Base-by-base conservation (phyloP, 2,888 invertebrate species). In the Chorisops tibialis region DNA sequence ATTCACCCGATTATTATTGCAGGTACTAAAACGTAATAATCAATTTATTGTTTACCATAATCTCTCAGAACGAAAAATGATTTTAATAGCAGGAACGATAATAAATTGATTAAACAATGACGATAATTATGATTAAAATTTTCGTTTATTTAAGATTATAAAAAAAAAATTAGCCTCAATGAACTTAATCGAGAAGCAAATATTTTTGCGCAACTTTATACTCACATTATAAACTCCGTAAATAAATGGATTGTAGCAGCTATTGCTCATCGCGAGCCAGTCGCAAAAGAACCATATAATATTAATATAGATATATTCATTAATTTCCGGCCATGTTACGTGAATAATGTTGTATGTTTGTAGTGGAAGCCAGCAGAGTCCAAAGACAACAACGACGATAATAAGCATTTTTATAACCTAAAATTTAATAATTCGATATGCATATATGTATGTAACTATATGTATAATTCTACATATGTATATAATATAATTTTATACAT, bases 351-450 rank as follows among this genome's bases (percentile, higher is more conserved):
- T 85, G 72, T 89, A 89, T 62, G 84, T 83, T 72, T 89, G 89
- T 35, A 91, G 79, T 0, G 93, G 93, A 37, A 92, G 80, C 92
- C 92, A 93, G 74, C 91, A 93, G 1, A 91, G 73, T 0, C 89
- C 90, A 72, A 91, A 92, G 9, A 92, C 81, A 5, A 87, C 83
- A 21, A 93, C 92, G 18, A 92, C 91, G 60, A 90, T 84, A 48
- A 91, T 89, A 74, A 92, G 80, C 92, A 93, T 93, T 82, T 93
- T 92, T 72, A 92, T 89, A 67, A 92, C 91, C 92, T 93, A 63
- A 11, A 21, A 22, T 14, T 3, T 41, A 2, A 50, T 24, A 50
- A 22, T 50, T 11, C 14, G 24, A 50, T 30, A 7, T 22, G 41
- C 21, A 19, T 21, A 11, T 24, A 22, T 19, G 50, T 11, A 9